Percentiles rank a stretch among this genome's conserved stretches.
These are phyloP conservation scores for Takifugu bimaculatus DNA, from an alignment of 2,113 vertebrate species.

Conservation along the genomic window DNA sequence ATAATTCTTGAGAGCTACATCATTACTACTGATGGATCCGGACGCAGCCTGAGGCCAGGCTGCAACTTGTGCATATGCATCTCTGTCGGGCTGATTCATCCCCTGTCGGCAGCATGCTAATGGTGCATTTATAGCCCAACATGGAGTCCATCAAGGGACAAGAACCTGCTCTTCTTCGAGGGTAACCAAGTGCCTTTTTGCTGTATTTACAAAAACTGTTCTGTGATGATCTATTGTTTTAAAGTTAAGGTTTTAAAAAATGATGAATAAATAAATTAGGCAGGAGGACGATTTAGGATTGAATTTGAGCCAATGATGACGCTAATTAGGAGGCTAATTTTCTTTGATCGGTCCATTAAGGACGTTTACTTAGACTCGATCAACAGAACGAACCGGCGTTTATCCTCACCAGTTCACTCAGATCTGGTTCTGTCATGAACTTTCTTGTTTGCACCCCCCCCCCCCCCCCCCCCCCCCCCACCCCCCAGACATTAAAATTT, in stretches of 20 bases:
- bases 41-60: neutral
- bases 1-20: neutral
- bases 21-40: neutral
- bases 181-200: neutral
- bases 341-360: too few species aligned
- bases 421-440: conserved; percentile 6
- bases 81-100: conserved; percentile 5
- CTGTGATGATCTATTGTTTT: too few species aligned
- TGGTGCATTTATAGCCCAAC: neutral
- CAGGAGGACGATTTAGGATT: too few species aligned
- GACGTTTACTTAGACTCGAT: neutral
- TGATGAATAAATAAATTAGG: too few species aligned
- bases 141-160: neutral
- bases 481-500: conserved; percentile 32
- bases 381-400: neutral
- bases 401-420: neutral
- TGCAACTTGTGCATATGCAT: conserved; percentile 3
- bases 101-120: conserved; percentile 6
- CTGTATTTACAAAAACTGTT: neutral
- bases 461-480: conserved; percentile 15
- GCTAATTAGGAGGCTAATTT: too few species aligned
- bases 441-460: conserved; percentile 26
- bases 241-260: too few species aligned
- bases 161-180: neutral
- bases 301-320: too few species aligned